These are phyloP conservation scores for Ctenosaura bakeri DNA, from an alignment of 2,797 vertebrate genomes.

Conservation along the genomic window DNA sequence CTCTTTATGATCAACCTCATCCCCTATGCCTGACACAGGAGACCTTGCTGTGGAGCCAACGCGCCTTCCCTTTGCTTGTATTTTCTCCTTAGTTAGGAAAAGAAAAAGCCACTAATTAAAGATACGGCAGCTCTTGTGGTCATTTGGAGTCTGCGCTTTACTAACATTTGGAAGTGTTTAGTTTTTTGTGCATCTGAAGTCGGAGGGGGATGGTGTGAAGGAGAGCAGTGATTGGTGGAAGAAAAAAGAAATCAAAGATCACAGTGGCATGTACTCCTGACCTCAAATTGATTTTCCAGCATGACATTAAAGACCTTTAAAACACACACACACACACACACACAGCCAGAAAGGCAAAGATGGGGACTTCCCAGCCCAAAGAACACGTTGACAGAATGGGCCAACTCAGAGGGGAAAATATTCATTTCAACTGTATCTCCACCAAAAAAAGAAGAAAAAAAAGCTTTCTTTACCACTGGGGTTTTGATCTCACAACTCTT, in stretches of 20 bases:
- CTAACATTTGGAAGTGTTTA: slow-evolving; percentile 69
- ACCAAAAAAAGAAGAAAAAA: not conserved
- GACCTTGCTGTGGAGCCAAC: slow-evolving; percentile 72
- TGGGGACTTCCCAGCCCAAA: slow-evolving; percentile 15
- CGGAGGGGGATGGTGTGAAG: slow-evolving; percentile 1
- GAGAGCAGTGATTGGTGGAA: slow-evolving; percentile 23
- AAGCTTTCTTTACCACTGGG: not conserved
- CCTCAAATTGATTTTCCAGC: slow-evolving; percentile 54
- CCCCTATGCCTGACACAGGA: slow-evolving; percentile 23
- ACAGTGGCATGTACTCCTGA: slow-evolving; percentile 46
- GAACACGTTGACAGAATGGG: slow-evolving; percentile 25
- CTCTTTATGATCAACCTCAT: slow-evolving; percentile 5
- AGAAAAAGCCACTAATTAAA: slow-evolving; percentile 66
- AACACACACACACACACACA: not conserved
- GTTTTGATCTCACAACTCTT: not conserved
- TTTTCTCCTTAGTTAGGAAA: slow-evolving; percentile 76
- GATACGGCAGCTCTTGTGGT: slow-evolving; percentile 54
- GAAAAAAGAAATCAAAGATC: slow-evolving; percentile 48
- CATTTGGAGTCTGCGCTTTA: slow-evolving; percentile 47
- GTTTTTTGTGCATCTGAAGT: slow-evolving; percentile 56
- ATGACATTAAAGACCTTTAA: slow-evolving; percentile 49
- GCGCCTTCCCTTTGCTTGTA: slow-evolving; percentile 81
- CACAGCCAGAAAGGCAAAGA: slow-evolving; percentile 27
- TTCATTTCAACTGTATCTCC: not conserved
- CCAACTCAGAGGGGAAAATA: slow-evolving; percentile 6